Conservation (phyloP, 2,797 vertebrate genomes). For the Valencia hispanica region DNA sequence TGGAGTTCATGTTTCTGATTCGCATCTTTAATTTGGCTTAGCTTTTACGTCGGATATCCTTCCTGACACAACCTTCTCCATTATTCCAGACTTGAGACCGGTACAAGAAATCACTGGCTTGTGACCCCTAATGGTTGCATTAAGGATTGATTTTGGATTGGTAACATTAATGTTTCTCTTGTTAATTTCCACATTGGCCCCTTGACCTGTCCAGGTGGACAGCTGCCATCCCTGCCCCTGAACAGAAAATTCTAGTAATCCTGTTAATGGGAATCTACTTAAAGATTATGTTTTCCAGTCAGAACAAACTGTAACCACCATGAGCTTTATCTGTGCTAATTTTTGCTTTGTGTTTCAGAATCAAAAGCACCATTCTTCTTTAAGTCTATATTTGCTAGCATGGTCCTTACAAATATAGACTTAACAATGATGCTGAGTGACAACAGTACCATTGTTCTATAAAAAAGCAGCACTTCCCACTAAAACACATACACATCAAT, state of each 20-base stretch:
- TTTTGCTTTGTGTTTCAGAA: conserved; percentile 2
- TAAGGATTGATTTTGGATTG: no score
- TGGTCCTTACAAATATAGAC: conserved; percentile 4
- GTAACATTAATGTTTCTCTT: neutral
- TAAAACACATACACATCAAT: conserved; percentile 9
- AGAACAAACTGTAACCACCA: neutral
- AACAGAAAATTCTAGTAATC: neutral
- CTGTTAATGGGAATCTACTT: no score
- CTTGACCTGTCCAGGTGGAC: neutral
- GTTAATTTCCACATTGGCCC: neutral
- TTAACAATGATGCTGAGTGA: conserved; percentile 9
- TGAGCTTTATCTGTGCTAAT: neutral
- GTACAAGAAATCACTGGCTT: no score
- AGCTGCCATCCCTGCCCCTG: neutral
- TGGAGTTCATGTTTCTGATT: no score
- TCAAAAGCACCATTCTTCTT: conserved; percentile 6
- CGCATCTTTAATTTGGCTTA: no score
- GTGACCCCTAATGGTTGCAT: no score
- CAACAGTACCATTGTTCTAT: conserved; percentile 1
- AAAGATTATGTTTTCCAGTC: neutral
- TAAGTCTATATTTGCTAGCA: conserved; percentile 7
- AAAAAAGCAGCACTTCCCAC: neutral
- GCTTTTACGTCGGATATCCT: no score
- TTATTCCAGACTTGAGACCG: no score
- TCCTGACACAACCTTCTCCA: no score